These are phyloP conservation scores for Sitophilus oryzae DNA, from an alignment of 1,140 invertebrate genomes.

Conservation along the genomic window DNA sequence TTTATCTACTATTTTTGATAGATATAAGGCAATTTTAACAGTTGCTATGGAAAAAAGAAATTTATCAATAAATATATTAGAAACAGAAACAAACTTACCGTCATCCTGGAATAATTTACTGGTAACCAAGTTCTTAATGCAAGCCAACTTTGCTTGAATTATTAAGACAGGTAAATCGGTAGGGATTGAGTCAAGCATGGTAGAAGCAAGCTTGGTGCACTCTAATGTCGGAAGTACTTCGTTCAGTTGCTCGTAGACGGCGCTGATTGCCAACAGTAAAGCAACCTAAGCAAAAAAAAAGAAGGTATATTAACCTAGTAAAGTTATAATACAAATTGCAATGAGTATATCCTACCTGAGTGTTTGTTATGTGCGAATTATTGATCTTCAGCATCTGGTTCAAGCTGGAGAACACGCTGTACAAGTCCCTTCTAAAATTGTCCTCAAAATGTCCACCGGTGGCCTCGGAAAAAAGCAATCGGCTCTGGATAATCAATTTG, in stretches of 20 bases:
- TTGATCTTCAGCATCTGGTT: constrained; percentile 69
- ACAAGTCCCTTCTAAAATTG: constrained; percentile 71
- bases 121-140: constrained; percentile 65
- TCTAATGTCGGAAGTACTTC: constrained; percentile 61
- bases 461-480: constrained; percentile 79
- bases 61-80: not conserved
- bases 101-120: constrained; percentile 67
- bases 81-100: constrained; percentile 43
- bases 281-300: constrained; percentile 36
- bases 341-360: constrained; percentile 55
- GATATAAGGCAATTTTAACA: too few relatives aligned
- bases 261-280: constrained; percentile 40
- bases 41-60: too few relatives aligned
- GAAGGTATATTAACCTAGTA: not conserved
- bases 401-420: constrained; percentile 67
- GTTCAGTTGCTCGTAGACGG: constrained; percentile 56
- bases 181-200: constrained; percentile 62
- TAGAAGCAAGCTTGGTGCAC: constrained; percentile 61
- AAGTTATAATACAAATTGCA: not conserved
- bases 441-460: constrained; percentile 85
- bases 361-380: constrained; percentile 66
- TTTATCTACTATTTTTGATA: too few relatives aligned
- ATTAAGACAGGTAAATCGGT: constrained; percentile 56
- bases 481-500: constrained; percentile 90
- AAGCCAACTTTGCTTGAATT: constrained; percentile 66